These are phyloP conservation scores for Battus philenor DNA, from an alignment of 1,140 invertebrate species.

Conservation along the genomic window DNA sequence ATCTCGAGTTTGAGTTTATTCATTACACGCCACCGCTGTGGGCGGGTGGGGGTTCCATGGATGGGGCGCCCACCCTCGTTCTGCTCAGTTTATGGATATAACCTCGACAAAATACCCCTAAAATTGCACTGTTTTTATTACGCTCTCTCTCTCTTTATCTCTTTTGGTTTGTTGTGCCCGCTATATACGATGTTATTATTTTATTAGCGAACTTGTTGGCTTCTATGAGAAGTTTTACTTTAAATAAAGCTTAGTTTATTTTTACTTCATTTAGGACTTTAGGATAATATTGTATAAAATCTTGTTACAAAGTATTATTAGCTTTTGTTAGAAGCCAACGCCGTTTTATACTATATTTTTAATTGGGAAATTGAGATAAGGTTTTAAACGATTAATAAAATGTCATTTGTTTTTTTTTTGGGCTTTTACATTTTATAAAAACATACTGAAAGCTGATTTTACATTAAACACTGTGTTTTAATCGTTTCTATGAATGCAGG, in stretches of 20 bases:
- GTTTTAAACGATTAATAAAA: too few relatives aligned
- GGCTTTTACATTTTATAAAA: too few relatives aligned
- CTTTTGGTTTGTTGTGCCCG: conserved; percentile 68
- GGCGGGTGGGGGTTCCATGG: conserved; percentile 20
- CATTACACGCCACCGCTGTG: conserved; percentile 60
- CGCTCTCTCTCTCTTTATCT: conserved; percentile 70
- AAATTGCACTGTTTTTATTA: conserved; percentile 76
- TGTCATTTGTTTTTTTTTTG: too few relatives aligned
- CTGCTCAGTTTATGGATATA: conserved; percentile 72
- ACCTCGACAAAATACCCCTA: conserved; percentile 75
- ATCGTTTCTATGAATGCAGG: too few relatives aligned
- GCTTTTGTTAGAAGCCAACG: too few relatives aligned
- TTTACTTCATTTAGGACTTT: too few relatives aligned
- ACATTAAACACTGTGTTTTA: too few relatives aligned
- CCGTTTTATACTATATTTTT: too few relatives aligned
- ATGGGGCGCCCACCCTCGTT: conserved; percentile 38
- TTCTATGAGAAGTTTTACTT: conserved; percentile 12
- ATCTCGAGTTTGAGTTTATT: conserved; percentile 66
- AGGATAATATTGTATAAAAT: too few relatives aligned
- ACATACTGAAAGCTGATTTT: too few relatives aligned
- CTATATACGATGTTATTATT: conserved; percentile 70
- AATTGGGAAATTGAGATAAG: too few relatives aligned
- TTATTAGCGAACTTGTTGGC: conserved; percentile 51
- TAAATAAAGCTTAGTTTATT: conserved; percentile 8
- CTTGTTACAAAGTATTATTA: too few relatives aligned